phyloP scores from a whole-genome alignment of 2,113 vertebrate species.

The Echinops telfairi region DNA sequence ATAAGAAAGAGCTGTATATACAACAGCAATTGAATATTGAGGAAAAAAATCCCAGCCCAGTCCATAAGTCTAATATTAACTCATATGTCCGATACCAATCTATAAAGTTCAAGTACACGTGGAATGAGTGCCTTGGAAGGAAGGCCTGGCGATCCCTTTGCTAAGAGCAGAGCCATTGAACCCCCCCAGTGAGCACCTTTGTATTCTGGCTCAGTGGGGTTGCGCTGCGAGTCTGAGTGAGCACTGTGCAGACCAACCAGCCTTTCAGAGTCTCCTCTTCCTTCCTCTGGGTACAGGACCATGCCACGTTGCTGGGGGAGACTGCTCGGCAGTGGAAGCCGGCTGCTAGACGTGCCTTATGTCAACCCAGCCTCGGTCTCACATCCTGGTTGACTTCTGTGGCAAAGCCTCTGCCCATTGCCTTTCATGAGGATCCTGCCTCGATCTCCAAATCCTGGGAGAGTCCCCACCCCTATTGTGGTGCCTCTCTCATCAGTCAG shows the following conservation, averaged over 20 bases:
- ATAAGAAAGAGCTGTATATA: too few relatives aligned
- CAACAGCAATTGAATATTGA: too few relatives aligned
- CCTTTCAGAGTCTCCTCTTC: background rate
- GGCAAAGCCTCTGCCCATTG: background rate
- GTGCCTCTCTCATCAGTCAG: background rate
- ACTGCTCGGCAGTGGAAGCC: background rate
- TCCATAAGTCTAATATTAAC: too few relatives aligned
- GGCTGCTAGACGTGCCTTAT: background rate
- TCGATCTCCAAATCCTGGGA: fast-evolving
- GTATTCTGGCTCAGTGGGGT: background rate
- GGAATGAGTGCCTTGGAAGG: background rate
- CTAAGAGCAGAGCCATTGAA: background rate
- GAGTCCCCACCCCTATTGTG: background rate
- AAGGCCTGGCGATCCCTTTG: background rate
- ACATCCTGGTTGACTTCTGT: background rate
- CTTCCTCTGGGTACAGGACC: fast-evolving
- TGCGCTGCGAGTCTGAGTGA: background rate
- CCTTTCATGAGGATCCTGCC: background rate
- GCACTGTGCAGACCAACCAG: background rate
- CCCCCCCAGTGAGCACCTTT: background rate
- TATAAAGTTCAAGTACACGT: background rate
- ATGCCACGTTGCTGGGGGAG: fast-evolving
- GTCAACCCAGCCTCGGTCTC: background rate
- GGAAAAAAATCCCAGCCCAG: too few relatives aligned
- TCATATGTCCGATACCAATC: too few relatives aligned